Base-by-base conservation (phyloP, 2,797 vertebrate genomes). In the Alca torda region DNA sequence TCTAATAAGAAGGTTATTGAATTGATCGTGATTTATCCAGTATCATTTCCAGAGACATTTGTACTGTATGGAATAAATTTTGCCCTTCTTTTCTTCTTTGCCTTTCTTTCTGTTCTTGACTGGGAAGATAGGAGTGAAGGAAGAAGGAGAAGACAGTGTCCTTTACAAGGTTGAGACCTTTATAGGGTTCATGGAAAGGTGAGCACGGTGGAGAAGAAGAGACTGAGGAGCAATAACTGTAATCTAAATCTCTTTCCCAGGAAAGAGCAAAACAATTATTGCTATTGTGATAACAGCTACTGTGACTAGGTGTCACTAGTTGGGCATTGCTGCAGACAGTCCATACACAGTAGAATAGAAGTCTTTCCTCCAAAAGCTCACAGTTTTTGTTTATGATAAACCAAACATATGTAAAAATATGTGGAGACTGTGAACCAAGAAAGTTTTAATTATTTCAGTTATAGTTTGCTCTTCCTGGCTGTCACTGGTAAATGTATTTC, bases 311-410 rank as follows among this genome's bases (percentile, higher is more conserved):
- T 39, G 60, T 46, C 24, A 30, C 5, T 20, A 33, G 8, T 1
- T 59, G 20, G 16, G 4, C 2, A 4, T 28, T 31, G 39, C 12
- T 82, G 16, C 61, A 43, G 18, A 43, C 8, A 43, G 33, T 51
- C 35, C 1, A 1, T 16, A 16, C 3, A 3, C 2, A 63, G 16
- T 1, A 41, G 12, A 78, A 61, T 2, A 74, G 31, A 89, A 63
- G 8, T 19, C 25, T 63, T 51, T 73, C 35, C 24, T 69, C 14
- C 31, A 88, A 33, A 90, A 67, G 11, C 26, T 16, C 33, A 2
- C 10, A 28, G 18, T 3, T 35, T 39, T 67, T 74, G 10, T 26
- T 61, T 72, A 14, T 64, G 41, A n/a, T 3, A 16, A 83, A 80
- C 30, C 1, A 67, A 74, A 48, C 1, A 1, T 37, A 24, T 2